Base-by-base conservation (phyloP, 1,140 invertebrate genomes). In the Drosophila orena region DNA sequence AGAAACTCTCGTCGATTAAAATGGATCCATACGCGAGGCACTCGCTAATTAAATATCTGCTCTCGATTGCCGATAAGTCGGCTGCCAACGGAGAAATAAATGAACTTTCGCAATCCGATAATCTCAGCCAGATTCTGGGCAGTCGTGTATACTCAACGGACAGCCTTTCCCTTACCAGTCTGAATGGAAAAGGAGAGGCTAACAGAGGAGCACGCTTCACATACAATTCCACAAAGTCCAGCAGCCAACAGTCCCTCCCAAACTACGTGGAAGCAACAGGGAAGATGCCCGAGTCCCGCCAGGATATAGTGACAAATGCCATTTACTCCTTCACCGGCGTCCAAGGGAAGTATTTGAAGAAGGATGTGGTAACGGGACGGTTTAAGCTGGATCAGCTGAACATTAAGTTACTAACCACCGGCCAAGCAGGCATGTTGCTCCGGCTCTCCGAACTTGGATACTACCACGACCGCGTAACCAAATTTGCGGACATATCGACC, bases 241-340 rank as follows among this genome's bases (percentile, higher is more conserved):
- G 12, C 49, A 40, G 40, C 3, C 15, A 30, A 14, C 14, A 55
- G 1, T 10, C 58, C 4, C 7, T 77, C 24, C 52, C 53, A 4
- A 55, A 59, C 24, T 85, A 54, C 44, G 11, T 65, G 2, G 10
- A 3, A 7, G 0, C 37, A 57, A 12, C 49, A 52, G 2, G 34
- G 12, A 47, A 35, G 12, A 22, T 24, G 10, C 1, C 93, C 65
- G 91, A 92, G 53, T 14, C 52, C 0, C 56, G 30, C 0, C 42
- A 79, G 43, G 92, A 95, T 47, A 78, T 97, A 22, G 93, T 97
- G 1, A 94, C 95, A 91, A 96, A 97, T 90, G 93, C 97, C n/a
- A 94, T 97, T 35, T 97, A 95, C 91, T 94, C 95, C 6, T 96
- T 97, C 66, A 96, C 97, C 93, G 97, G 97, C 4, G 96, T 97